phyloP scores from a whole-genome alignment of 2,113 vertebrate species.

The Embiotoca jacksoni region DNA sequence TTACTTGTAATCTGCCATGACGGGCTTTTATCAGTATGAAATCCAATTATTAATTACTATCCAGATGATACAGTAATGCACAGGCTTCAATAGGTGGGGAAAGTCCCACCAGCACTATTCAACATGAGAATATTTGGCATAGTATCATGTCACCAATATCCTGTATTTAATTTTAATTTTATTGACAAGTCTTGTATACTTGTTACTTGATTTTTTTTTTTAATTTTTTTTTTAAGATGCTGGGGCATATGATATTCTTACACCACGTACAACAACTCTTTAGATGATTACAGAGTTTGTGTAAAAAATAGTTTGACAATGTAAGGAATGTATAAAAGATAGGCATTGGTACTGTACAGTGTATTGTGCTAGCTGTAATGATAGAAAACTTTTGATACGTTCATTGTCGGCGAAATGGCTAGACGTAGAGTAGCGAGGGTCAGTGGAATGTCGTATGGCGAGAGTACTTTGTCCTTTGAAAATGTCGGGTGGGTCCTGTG shows the following conservation, averaged over 20 bases:
- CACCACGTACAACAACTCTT: slow-evolving; percentile 59
- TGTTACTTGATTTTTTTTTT: slow-evolving; percentile 55
- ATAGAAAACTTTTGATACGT: slow-evolving; percentile 56
- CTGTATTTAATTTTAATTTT: slow-evolving; percentile 80
- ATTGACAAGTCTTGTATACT: slow-evolving; percentile 77
- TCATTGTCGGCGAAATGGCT: slow-evolving; percentile 52
- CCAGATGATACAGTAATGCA: slow-evolving; percentile 51
- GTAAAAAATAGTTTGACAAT: slow-evolving; percentile 62
- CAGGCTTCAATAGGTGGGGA: slow-evolving; percentile 60
- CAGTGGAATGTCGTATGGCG: slow-evolving; percentile 57
- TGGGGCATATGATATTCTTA: slow-evolving; percentile 62
- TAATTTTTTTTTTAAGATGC: slow-evolving; percentile 47
- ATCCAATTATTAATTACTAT: slow-evolving; percentile 51
- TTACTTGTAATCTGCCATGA: slow-evolving; percentile 32
- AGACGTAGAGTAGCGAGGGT: slow-evolving; percentile 71
- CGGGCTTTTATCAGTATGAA: slow-evolving; percentile 50
- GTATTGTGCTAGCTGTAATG: slow-evolving; percentile 59
- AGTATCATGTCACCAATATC: slow-evolving; percentile 55
- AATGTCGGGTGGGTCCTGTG: slow-evolving; percentile 43
- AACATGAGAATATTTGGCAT: slow-evolving; percentile 62
- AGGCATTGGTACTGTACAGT: slow-evolving; percentile 72
- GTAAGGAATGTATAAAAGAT: slow-evolving; percentile 74
- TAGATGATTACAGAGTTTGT: slow-evolving; percentile 58
- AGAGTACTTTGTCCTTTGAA: slow-evolving; percentile 61
- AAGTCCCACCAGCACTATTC: slow-evolving; percentile 64